Evolutionary conservation across 2,888 invertebrate species (phyloP), one percentile per base, ranked within the genome.

Genomic region (Nesidiocoris tenuis): DNA sequence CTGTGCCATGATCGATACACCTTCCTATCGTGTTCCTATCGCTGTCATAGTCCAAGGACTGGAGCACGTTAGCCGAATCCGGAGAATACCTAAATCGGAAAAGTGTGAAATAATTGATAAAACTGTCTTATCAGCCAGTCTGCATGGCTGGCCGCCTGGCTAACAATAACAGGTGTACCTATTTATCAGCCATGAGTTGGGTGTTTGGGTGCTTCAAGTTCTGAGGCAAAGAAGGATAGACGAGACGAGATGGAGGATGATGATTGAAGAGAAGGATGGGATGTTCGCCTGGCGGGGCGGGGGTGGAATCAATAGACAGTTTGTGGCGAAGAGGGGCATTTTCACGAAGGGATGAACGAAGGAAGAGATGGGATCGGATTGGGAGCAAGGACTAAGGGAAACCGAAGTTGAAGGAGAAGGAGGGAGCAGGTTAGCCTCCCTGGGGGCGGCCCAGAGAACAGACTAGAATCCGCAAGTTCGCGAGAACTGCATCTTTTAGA

Each of bases 241-340:
- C 18, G 65, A 24, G 39, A 2, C 22, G 39, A 39, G 39, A 39
- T 39, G 39, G 12, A 39, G 39, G 12, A 39, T 39, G 39, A 39
- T 54, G 54, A 67, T 22, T 54, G 21, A 39, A 67, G 56, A 54
- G 67, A 67, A 67, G 55, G 67, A 22, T n/a, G 55, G 23, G 67
- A 67, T 54, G 70, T 70, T 59, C 59, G 57, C 57, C 56, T 22
- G 59, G 59, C 18, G 68, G 24, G 39, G 19, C 57, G 68, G 57
- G 68, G 70, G 59, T 70, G 70, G 70, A 70, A 70, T 70, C 70
- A 70, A 70, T 70, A 70, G 70, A 70, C 70, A 59, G 70, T 70
- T 70, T 70, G 70, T 70, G 70, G 70, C 59, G n/a, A 19, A 39
- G 25, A 59, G n/a, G 68, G 68, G 17, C 64, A 39, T 39, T 39